Conservation (phyloP, 2,888 invertebrate genomes). For the Tenthredo distinguenda region DNA sequence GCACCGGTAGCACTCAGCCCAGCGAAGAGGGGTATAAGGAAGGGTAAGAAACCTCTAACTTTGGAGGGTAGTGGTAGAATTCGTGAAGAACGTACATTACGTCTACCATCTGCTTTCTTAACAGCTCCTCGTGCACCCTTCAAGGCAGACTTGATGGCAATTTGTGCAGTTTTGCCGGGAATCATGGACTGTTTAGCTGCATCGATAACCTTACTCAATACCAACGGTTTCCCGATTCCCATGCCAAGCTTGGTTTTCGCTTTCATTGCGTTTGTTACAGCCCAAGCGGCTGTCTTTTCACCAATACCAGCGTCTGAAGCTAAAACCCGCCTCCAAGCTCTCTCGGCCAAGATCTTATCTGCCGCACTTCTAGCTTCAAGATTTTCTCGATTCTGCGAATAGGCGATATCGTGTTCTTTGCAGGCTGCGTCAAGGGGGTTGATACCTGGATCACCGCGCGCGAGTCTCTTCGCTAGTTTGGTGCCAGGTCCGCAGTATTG, state of each 20-base stretch:
- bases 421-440: too few relatives aligned
- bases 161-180: constrained; percentile 45
- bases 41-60: constrained; percentile 60
- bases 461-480: too few relatives aligned
- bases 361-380: background rate
- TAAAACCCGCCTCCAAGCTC: background rate
- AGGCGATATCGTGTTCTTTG: too few relatives aligned
- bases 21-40: constrained; percentile 64
- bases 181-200: constrained; percentile 9
- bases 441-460: too few relatives aligned
- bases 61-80: constrained; percentile 20
- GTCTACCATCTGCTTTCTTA: background rate
- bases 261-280: too few relatives aligned
- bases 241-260: too few relatives aligned
- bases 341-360: background rate
- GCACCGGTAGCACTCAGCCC: constrained; percentile 65
- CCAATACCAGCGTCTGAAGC: background rate
- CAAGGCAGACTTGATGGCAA: constrained; percentile 58
- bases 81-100: constrained; percentile 59
- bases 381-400: background rate
- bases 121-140: constrained; percentile 46
- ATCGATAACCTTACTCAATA: background rate
- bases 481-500: too few relatives aligned
- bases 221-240: too few relatives aligned
- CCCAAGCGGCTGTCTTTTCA: background rate